Conservation (phyloP, 2,888 invertebrate species). For the Brachynemurus nebulosus region DNA sequence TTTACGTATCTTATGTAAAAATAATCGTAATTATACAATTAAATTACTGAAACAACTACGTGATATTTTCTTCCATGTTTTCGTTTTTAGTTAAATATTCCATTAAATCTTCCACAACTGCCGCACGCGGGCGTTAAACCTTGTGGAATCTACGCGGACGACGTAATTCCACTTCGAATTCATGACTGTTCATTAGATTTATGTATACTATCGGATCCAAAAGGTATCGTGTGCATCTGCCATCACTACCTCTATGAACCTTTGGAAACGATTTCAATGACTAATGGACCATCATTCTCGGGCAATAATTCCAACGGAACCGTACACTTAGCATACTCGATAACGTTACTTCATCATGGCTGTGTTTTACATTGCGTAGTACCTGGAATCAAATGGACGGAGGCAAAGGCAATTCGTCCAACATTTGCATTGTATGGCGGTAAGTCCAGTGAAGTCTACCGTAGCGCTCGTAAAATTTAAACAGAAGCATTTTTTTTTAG, state of each 20-base stretch:
- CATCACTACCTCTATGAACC: slow-evolving; percentile 76
- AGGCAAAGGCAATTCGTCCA: slow-evolving; percentile 61
- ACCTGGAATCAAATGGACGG: slow-evolving; percentile 65
- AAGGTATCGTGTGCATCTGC: slow-evolving; percentile 61
- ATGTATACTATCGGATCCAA: slow-evolving; percentile 58
- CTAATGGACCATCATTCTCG: slow-evolving; percentile 10
- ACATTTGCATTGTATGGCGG: slow-evolving; percentile 60
- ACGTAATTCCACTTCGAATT: slow-evolving; percentile 62
- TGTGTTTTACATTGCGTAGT: slow-evolving; percentile 71
- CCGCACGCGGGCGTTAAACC: slow-evolving; percentile 39
- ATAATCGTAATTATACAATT: no score
- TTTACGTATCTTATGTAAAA: no score
- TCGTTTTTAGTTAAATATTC: slow-evolving; percentile 62
- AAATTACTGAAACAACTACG: no score
- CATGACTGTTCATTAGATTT: slow-evolving; percentile 73
- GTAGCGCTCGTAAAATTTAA: background rate
- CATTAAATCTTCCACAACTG: slow-evolving; percentile 61
- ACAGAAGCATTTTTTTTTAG: slow-evolving; percentile 30
- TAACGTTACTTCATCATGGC: slow-evolving; percentile 70
- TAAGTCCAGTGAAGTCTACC: slow-evolving; percentile 21
- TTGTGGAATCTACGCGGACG: slow-evolving; percentile 65
- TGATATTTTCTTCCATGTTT: no score
- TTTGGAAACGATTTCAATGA: slow-evolving; percentile 23
- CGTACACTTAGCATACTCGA: slow-evolving; percentile 75
- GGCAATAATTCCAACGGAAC: slow-evolving; percentile 39